phyloP scores from a whole-genome alignment of 30 jellyfish, hydroid and myxozoan genomes.

The Clytia hemisphaerica region DNA sequence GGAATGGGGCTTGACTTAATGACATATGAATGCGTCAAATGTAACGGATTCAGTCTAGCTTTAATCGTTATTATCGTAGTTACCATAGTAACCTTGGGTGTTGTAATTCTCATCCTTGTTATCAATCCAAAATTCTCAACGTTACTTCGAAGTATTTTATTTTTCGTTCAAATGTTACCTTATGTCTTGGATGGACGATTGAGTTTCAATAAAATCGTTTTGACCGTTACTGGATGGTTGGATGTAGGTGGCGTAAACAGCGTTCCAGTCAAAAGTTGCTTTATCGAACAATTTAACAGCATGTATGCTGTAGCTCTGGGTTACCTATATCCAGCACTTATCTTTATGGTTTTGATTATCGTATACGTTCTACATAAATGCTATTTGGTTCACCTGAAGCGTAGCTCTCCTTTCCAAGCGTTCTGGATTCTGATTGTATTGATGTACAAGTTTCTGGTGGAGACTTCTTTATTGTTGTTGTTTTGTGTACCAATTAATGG shows the following conservation, averaged over 20 bases:
- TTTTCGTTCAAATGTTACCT: constrained; percentile 61
- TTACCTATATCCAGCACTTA: constrained; percentile 28
- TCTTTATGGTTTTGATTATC: constrained; percentile 18
- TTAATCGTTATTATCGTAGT: constrained; percentile 8
- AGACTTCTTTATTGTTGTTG: constrained; percentile 43
- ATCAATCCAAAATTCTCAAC: constrained; percentile 58
- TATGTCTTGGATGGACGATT: constrained; percentile 26
- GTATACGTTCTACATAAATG: constrained; percentile 32
- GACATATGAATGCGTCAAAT: constrained; percentile 34
- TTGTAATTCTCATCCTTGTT: constrained; percentile 35
- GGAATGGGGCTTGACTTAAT: constrained; percentile 42
- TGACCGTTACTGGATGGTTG: constrained; percentile 8
- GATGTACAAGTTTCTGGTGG: constrained; percentile 41
- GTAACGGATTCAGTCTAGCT: constrained; percentile 20
- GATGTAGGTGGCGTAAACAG: constrained; percentile 54
- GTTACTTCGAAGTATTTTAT: constrained; percentile 41
- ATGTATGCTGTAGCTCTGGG: constrained; percentile 43
- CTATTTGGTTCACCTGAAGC: constrained; percentile 27
- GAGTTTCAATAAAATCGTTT: constrained; percentile 19
- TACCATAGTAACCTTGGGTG: background rate
- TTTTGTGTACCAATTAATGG: constrained; percentile 55
- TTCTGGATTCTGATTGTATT: constrained; percentile 53
- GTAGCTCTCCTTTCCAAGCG: constrained; percentile 69
- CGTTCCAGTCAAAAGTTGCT: constrained; percentile 51
- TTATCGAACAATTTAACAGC: constrained; percentile 27